Conservation (phyloP, 2,888 invertebrate genomes). For the Hermodice carunculata region DNA sequence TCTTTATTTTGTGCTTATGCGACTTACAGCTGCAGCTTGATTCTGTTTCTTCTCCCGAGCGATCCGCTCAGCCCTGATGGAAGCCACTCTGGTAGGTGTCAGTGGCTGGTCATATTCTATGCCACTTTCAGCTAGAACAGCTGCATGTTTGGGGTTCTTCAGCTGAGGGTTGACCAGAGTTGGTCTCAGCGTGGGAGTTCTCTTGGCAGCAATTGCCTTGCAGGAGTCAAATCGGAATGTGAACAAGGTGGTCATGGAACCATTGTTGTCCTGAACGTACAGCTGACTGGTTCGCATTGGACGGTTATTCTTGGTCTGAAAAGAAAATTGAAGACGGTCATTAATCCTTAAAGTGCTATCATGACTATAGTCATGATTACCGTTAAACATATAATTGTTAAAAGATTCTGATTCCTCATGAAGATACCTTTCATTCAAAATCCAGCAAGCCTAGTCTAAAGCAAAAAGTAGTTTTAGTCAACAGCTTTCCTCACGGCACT, state of each 20-base stretch:
- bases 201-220: slow-evolving; percentile 76
- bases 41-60: slow-evolving; percentile 75
- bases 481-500: too few species aligned
- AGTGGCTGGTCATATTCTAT: slow-evolving; percentile 88
- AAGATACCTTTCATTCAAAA: too few species aligned
- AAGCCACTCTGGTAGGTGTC: slow-evolving; percentile 76
- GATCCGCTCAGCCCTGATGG: slow-evolving; percentile 83
- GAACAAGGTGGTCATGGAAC: slow-evolving; percentile 78
- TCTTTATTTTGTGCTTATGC: too few species aligned
- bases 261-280: slow-evolving; percentile 83
- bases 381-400: too few species aligned
- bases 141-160: slow-evolving; percentile 87
- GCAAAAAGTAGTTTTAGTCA: too few species aligned
- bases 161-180: slow-evolving; percentile 78
- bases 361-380: too few species aligned
- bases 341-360: too few species aligned
- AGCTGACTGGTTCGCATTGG: slow-evolving; percentile 83
- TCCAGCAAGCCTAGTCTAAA: too few species aligned
- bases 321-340: slow-evolving; percentile 23
- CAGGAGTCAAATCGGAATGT: slow-evolving; percentile 82
- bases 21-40: neutral
- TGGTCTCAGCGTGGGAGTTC: slow-evolving; percentile 81
- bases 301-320: slow-evolving; percentile 77
- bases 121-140: slow-evolving; percentile 85
- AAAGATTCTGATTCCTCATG: too few species aligned